Conservation (phyloP, 2,113 vertebrate species). For the Carassius gibelio region DNA sequence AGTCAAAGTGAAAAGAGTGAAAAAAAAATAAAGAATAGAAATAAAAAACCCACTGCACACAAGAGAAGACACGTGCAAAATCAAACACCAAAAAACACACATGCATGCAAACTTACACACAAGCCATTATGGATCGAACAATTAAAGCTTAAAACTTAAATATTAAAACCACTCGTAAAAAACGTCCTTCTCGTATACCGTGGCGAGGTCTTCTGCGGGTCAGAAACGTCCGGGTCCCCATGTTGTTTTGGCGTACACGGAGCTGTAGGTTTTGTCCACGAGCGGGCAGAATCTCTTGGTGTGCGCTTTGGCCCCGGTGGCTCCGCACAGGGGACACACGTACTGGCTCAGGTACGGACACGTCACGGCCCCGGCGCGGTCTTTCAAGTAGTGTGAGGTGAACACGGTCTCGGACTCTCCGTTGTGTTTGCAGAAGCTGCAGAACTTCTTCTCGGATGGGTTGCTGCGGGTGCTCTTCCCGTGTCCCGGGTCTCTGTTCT, state of each 20-base stretch:
- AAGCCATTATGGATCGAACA: background rate
- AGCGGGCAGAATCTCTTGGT: conserved; percentile 86
- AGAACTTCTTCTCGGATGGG: conserved; percentile 52
- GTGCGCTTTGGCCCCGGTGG: conserved; percentile 79
- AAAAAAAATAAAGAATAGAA: too few species aligned
- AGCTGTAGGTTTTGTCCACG: conserved; percentile 78
- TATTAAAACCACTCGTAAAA: conserved; percentile 34
- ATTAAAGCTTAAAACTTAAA: too few species aligned
- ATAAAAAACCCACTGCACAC: background rate
- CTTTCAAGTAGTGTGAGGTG: conserved; percentile 61
- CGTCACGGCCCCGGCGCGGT: too few species aligned
- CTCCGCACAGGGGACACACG: conserved; percentile 79
- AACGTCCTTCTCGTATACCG: background rate
- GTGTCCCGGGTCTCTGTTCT: background rate
- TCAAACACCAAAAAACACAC: too few species aligned
- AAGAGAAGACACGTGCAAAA: background rate
- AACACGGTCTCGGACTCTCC: conserved; percentile 71
- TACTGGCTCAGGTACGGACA: conserved; percentile 80
- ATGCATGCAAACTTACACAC: too few species aligned
- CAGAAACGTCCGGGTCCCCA: too few species aligned
- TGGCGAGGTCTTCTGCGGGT: too few species aligned
- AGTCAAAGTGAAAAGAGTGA: background rate
- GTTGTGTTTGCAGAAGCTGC: conserved; percentile 87
- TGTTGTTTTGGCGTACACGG: conserved; percentile 73
- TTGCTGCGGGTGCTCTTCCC: background rate